These are phyloP conservation scores for Cheilosia urbana DNA, from an alignment of 2,888 invertebrate species.

Conservation along the genomic window DNA sequence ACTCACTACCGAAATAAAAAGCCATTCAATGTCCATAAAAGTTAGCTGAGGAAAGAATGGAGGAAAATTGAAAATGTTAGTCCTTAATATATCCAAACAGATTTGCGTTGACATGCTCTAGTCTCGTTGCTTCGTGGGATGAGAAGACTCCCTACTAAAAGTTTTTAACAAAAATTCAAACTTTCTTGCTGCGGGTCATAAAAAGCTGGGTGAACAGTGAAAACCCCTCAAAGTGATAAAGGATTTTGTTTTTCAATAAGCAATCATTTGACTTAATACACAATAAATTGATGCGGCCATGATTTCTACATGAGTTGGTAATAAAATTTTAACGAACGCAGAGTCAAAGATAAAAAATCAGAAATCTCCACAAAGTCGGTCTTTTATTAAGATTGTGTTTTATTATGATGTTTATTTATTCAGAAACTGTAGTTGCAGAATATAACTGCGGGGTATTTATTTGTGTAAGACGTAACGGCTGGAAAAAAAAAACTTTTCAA, in stretches of 20 bases:
- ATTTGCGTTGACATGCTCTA: background rate
- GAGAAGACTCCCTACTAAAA: background rate
- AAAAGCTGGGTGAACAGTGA: background rate
- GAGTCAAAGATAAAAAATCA: background rate
- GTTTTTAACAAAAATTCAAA: constrained; percentile 2
- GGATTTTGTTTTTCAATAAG: background rate
- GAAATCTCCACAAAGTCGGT: background rate
- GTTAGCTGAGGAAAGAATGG: background rate
- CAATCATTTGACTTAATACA: constrained; percentile 1
- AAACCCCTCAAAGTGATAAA: background rate
- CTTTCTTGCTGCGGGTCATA: background rate
- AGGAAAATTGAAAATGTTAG: background rate
- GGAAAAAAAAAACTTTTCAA: background rate
- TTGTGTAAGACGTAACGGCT: background rate
- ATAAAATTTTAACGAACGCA: background rate
- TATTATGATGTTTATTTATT: background rate
- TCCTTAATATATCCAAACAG: background rate
- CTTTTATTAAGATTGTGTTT: background rate
- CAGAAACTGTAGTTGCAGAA: background rate
- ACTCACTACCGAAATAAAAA: background rate
- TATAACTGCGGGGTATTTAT: too few species aligned
- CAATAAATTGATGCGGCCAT: background rate
- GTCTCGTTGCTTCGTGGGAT: background rate
- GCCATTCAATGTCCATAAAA: background rate
- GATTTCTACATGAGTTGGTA: background rate